Conservation (phyloP, 2,797 vertebrate genomes). For the Tolypeutes matacus region DNA sequence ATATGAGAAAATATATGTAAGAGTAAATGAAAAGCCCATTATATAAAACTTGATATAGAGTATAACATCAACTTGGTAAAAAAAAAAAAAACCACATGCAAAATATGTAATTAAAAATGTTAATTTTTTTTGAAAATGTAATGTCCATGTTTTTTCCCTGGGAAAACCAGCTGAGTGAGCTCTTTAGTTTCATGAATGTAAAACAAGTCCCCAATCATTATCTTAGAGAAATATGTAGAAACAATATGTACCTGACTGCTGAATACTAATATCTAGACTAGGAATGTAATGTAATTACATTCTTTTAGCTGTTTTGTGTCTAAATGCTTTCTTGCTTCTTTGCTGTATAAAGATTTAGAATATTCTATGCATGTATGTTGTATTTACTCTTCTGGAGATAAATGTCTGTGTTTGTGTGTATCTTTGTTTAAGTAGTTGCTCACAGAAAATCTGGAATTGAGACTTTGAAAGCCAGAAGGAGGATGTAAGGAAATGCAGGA, state of each 20-base stretch:
- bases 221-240: slow-evolving; percentile 45
- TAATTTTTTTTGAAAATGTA: not conserved
- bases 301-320: slow-evolving; percentile 45
- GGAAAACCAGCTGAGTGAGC: not conserved
- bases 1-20: not conserved
- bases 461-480: not conserved
- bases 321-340: not conserved
- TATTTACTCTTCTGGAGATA: slow-evolving; percentile 1
- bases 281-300: slow-evolving; percentile 51
- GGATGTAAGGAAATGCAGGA: not conserved
- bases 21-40: slow-evolving; percentile 42
- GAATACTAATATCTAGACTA: slow-evolving; percentile 60
- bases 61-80: slow-evolving; percentile 37
- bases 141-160: not conserved
- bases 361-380: not conserved
- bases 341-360: slow-evolving; percentile 44
- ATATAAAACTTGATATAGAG: not conserved
- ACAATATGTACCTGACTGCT: slow-evolving; percentile 48
- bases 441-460: slow-evolving; percentile 5
- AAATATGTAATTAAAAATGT: not conserved
- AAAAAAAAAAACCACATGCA: not conserved
- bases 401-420: not conserved
- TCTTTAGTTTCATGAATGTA: slow-evolving; percentile 19
- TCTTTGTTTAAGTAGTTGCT: not conserved
- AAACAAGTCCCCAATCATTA: slow-evolving; percentile 9